Conservation (phyloP, 2,797 vertebrate genomes). For the Cetoscarus ocellatus region DNA sequence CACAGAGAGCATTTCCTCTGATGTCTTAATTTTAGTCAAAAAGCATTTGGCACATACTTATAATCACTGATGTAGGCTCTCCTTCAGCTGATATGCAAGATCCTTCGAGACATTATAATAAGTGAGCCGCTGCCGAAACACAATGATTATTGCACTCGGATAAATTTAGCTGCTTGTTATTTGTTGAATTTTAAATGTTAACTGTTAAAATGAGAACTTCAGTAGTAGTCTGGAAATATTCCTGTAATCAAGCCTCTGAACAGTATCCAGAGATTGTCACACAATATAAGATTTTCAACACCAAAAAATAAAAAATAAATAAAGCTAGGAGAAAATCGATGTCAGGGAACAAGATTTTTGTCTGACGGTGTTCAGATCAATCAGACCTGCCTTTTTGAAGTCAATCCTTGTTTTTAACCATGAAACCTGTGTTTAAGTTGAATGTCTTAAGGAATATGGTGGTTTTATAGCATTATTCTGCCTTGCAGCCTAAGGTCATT, state of each 20-base stretch:
- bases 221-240: too few species aligned
- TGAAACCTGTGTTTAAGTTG: constrained; percentile 39
- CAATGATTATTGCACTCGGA: background rate
- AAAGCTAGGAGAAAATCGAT: constrained; percentile 10
- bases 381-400: background rate
- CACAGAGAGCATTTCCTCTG: constrained; percentile 41
- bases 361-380: background rate
- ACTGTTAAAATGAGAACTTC: too few species aligned
- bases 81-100: background rate
- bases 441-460: constrained; percentile 56
- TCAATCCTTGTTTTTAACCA: constrained; percentile 6
- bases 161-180: too few species aligned
- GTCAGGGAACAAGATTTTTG: background rate
- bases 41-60: background rate
- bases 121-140: background rate
- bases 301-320: too few species aligned
- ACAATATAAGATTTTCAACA: too few species aligned
- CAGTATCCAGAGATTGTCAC: background rate
- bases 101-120: constrained; percentile 6
- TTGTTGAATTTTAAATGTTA: too few species aligned
- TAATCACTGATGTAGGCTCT: background rate
- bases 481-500: constrained; percentile 99
- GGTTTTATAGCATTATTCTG: constrained; percentile 97
- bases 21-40: constrained; percentile 52
- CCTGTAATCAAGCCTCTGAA: background rate